Evolutionary conservation across 2,888 invertebrate genomes (phyloP).

Genomic region (Cyclophora punctaria): DNA sequence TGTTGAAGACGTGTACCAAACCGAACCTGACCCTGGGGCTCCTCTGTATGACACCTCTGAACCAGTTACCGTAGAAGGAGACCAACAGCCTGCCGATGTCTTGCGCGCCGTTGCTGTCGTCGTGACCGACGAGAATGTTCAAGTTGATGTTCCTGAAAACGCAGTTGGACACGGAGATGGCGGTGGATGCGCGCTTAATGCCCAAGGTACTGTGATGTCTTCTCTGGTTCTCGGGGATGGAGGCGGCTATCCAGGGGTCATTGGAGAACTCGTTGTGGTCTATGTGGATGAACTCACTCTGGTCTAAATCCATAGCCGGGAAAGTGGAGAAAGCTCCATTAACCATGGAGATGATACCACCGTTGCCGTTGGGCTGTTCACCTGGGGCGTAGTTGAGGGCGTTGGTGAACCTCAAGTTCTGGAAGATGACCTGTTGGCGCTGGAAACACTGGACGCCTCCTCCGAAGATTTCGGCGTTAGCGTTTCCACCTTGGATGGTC

Average conservation of each 20-base stretch:
- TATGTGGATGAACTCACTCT: conserved; percentile 2
- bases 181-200: conserved; percentile 6
- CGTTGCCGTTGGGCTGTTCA: conserved; percentile 11
- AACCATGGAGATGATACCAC: conserved; percentile 7
- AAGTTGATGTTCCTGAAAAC: conserved; percentile 16
- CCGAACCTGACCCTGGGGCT: conserved; percentile 15
- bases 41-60: conserved; percentile 9
- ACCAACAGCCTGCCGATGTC: conserved; percentile 9
- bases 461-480: neutral
- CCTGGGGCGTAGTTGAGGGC: conserved; percentile 10
- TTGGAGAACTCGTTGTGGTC: conserved; percentile 15
- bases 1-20: conserved; percentile 14
- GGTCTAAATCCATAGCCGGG: conserved; percentile 5
- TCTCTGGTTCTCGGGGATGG: neutral
- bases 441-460: neutral
- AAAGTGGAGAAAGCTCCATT: conserved; percentile 8
- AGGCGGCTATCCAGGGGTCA: conserved; percentile 11
- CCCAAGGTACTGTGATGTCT: conserved; percentile 16
- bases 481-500: neutral
- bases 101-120: conserved; percentile 4
- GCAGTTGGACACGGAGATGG: conserved; percentile 11
- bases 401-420: conserved; percentile 10
- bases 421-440: conserved; percentile 5
- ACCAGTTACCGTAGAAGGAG: conserved; percentile 14
- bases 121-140: conserved; percentile 11